phyloP scores from a whole-genome alignment of 2,797 vertebrate species.

The Geotrypetes seraphini region DNA sequence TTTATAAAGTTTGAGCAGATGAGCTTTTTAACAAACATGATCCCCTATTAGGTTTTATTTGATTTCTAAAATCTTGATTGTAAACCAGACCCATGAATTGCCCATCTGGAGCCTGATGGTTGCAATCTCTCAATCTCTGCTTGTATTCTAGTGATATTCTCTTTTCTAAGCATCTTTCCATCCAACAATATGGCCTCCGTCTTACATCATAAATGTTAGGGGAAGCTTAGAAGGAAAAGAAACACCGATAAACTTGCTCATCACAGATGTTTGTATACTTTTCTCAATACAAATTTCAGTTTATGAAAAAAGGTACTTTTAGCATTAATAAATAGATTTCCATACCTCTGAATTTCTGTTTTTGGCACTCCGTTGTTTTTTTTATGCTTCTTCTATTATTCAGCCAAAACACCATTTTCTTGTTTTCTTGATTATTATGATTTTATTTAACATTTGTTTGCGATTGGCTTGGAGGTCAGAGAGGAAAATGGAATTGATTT shows the following conservation, averaged over 20 bases:
- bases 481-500: slow-evolving; percentile 27
- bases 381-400: slow-evolving; percentile 18
- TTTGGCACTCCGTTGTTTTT: slow-evolving; percentile 15
- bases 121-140: too few species aligned
- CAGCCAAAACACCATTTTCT: slow-evolving; percentile 7
- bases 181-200: too few species aligned
- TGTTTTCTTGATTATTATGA: slow-evolving; percentile 25
- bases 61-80: background rate
- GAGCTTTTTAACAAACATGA: too few species aligned
- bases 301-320: too few species aligned
- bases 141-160: too few species aligned
- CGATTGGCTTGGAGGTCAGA: slow-evolving; percentile 46
- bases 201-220: slow-evolving; percentile 10
- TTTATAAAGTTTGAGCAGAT: too few species aligned
- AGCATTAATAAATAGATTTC: slow-evolving; percentile 50
- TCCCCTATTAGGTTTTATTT: too few species aligned
- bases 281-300: too few species aligned
- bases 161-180: too few species aligned
- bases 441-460: slow-evolving; percentile 23
- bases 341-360: slow-evolving; percentile 45
- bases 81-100: background rate
- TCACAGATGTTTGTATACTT: too few species aligned
- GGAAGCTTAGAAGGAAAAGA: slow-evolving; percentile 2
- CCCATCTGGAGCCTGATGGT: too few species aligned
- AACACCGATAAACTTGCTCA: too few species aligned